phyloP scores from a whole-genome alignment of 2,888 invertebrate species.

The Hoplodrina ambigua region DNA sequence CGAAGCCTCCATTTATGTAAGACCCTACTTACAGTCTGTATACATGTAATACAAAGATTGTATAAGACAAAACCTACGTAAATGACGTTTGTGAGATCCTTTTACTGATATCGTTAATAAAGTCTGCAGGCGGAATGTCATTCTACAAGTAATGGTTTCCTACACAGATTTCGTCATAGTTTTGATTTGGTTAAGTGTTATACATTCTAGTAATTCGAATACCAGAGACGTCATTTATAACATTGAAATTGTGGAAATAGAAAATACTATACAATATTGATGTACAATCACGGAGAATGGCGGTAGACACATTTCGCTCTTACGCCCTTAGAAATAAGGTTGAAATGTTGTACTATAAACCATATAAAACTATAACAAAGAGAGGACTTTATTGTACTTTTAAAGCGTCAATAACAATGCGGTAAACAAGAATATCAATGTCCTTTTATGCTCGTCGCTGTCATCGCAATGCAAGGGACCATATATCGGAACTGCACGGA shows the following conservation, averaged over 20 bases:
- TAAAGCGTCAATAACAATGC: slow-evolving; percentile 41
- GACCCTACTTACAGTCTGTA: slow-evolving; percentile 32
- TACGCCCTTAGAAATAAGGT: too few species aligned
- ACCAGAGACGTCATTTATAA: too few species aligned
- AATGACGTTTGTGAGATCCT: slow-evolving; percentile 40
- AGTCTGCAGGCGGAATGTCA: slow-evolving; percentile 34
- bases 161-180: slow-evolving; percentile 21
- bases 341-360: too few species aligned
- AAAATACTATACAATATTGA: too few species aligned
- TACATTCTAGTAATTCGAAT: too few species aligned
- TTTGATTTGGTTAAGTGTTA: slow-evolving; percentile 8
- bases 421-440: slow-evolving; percentile 54
- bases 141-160: slow-evolving; percentile 25
- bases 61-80: slow-evolving; percentile 38
- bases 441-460: slow-evolving; percentile 19
- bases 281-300: too few species aligned
- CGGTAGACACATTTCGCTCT: too few species aligned
- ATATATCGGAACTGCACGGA: slow-evolving; percentile 8
- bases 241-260: too few species aligned
- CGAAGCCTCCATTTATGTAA: slow-evolving; percentile 69
- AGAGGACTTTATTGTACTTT: neutral
- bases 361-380: neutral
- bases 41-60: slow-evolving; percentile 33
- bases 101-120: slow-evolving; percentile 53
- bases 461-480: slow-evolving; percentile 12